Base-by-base conservation (phyloP, 2,113 vertebrate genomes). In the Propithecus coquereli region DNA sequence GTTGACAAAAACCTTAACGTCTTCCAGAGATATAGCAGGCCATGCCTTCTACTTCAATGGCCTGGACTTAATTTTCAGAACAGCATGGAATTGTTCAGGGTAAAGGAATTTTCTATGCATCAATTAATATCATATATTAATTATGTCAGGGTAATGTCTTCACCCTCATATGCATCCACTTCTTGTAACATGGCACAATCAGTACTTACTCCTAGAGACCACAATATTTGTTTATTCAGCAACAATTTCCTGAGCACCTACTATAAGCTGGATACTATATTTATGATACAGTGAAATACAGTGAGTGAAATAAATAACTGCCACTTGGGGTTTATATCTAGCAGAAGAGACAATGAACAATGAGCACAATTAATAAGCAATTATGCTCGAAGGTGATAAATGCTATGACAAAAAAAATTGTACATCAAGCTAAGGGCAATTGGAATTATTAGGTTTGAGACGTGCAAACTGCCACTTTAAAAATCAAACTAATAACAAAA, bases 171-270 rank as follows among this genome's bases (percentile, higher is more conserved):
- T 20, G 57, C 0, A 34, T 54, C 47, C 65, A 74, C 54, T 84
- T 93, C 5, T 9, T 54, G 4, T 23, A 85, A 47, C 34, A 85
- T 4, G 66, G 4, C 11, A 23, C 5, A 74, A 23, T 5, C 11
- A 8, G 37, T 22, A 43, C 9, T 5, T 2, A 32, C 9, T 45
- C 50, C 37, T 43, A 8, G 12, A 80, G 25, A 87, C 12, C 30
- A 74, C 45, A 66, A 14, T 57, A 68, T 43, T 68, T 25, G 70
- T 85, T 63, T 47, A 91, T n/a, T 88, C 23, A 92, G 52, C 50
- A 85, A 82, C 77, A 81, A 71, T 91, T 91, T 91, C 50, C 82
- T 87, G 27, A 77, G 34, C 43, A 93, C 30, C 71, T 79, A 79
- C 23, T 94, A 85, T 2, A 71, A 52, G 5, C 5, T 9, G 63